Conservation (phyloP, 2,113 vertebrate genomes). For the Gopherus evgoodei region DNA sequence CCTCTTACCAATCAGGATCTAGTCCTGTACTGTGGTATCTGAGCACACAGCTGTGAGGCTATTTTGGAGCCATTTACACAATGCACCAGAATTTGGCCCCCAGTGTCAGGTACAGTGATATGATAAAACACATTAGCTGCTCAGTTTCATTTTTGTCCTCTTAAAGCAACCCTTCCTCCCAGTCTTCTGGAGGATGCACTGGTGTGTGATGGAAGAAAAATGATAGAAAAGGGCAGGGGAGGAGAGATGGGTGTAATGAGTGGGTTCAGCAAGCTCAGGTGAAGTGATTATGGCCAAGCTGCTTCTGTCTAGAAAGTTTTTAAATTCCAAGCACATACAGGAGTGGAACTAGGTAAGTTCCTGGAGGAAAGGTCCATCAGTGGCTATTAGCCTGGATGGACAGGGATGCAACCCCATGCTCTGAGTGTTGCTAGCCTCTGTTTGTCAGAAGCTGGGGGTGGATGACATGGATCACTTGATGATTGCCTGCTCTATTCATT, state of each 20-base stretch:
- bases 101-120: background rate
- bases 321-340: background rate
- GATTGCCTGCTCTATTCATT: too few species aligned
- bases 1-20: background rate
- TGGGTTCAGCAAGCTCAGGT: background rate
- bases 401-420: too few species aligned
- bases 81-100: background rate
- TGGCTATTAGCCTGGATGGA: too few species aligned
- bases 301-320: background rate
- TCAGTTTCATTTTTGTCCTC: background rate
- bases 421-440: too few species aligned
- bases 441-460: too few species aligned
- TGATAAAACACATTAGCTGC: background rate
- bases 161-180: background rate
- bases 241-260: background rate
- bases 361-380: too few species aligned
- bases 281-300: background rate
- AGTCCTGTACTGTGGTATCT: background rate
- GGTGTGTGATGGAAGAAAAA: background rate
- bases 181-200: background rate
- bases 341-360: background rate
- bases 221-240: background rate
- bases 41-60: background rate
- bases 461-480: too few species aligned
- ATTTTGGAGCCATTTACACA: background rate